phyloP scores from a whole-genome alignment of 2,113 vertebrate genomes.

The Oncorhynchus tshawytscha region DNA sequence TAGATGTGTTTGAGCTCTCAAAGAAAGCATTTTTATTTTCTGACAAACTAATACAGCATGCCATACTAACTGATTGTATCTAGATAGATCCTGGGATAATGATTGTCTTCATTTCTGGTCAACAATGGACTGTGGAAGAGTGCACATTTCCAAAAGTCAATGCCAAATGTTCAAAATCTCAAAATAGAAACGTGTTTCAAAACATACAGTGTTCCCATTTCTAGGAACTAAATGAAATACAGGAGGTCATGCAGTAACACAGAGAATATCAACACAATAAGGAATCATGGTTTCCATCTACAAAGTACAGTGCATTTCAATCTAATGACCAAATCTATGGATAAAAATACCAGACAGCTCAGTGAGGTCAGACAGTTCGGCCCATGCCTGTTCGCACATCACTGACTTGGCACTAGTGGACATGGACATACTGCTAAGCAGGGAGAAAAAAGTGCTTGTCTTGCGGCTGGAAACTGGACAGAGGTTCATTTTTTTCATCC shows the following conservation, averaged over 20 bases:
- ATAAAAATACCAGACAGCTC: constrained; percentile 6
- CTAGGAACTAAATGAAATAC: neutral
- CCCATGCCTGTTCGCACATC: constrained; percentile 29
- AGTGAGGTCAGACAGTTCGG: constrained; percentile 28
- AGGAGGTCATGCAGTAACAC: constrained; percentile 13
- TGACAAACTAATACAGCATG: neutral
- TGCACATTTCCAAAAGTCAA: constrained; percentile 9
- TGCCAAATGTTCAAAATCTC: neutral
- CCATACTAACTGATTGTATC: neutral
- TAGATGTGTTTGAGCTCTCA: constrained; percentile 10
- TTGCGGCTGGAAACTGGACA: neutral
- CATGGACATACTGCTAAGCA: constrained; percentile 20
- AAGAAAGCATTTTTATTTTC: constrained; percentile 14
- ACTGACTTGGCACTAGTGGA: constrained; percentile 28
- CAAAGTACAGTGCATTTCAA: neutral
- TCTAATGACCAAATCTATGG: constrained; percentile 14
- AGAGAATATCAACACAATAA: neutral
- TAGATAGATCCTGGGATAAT: neutral
- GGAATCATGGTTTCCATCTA: neutral
- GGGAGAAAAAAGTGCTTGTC: constrained; percentile 45
- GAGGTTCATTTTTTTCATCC: constrained; percentile 30
- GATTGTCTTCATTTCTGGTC: neutral
- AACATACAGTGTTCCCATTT: constrained; percentile 8
- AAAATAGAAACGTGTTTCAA: constrained; percentile 14
- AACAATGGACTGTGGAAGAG: constrained; percentile 7